Percentiles rank a stretch among this genome's conserved stretches.
phyloP scores from a whole-genome alignment of 2,113 vertebrate species.

The Pachycephala philippinensis region DNA sequence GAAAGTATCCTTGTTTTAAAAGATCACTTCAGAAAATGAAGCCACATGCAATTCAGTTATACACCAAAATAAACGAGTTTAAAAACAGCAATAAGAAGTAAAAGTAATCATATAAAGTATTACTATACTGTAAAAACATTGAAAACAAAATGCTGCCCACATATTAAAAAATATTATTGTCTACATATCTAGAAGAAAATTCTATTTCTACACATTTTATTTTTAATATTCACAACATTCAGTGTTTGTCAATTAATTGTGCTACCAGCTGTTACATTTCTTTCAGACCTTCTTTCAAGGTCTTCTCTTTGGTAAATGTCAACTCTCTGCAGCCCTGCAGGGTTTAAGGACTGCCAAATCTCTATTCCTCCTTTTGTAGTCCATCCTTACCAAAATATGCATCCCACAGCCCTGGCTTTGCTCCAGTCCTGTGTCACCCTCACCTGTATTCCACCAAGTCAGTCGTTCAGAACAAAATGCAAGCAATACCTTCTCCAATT shows the following conservation, averaged over 20 bases:
- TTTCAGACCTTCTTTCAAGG: constrained; percentile 37
- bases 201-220: neutral
- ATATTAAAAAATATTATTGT: neutral
- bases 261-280: constrained; percentile 21
- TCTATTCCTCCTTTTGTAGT: neutral
- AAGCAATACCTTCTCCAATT: neutral
- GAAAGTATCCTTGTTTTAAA: neutral
- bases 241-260: neutral
- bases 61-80: neutral
- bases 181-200: neutral
- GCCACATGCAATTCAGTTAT: neutral
- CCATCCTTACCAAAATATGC: neutral
- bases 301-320: constrained; percentile 36
- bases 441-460: neutral
- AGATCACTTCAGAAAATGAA: neutral
- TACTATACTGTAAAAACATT: neutral
- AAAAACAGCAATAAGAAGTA: neutral
- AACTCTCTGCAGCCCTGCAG: neutral
- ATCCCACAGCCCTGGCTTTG: neutral
- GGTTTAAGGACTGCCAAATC: constrained; percentile 25
- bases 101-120: neutral
- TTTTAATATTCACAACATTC: constrained; percentile 1
- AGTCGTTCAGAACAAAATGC: neutral
- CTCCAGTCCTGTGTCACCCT: neutral
- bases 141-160: neutral